Evolutionary conservation across 2,888 invertebrate genomes (phyloP), one percentile per base, ranked within the genome.

Genomic region (Conomelus anceps): DNA sequence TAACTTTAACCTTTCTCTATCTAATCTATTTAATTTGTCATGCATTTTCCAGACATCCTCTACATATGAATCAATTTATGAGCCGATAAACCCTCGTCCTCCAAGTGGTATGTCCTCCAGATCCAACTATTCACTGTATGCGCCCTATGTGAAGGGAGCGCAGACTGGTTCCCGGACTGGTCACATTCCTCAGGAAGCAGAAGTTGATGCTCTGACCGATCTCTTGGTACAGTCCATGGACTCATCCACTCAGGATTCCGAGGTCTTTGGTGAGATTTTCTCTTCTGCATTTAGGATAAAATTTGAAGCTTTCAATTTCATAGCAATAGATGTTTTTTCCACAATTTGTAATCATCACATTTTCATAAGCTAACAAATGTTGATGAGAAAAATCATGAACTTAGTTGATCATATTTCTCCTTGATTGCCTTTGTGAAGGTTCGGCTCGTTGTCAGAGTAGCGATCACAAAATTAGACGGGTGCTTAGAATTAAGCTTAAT

Each of bases 171-270:
- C 89, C 88, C 90, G 89, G 34, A 89, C 91, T 13, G 93, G 93
- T 0, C 91, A 90, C 22, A 90, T 90, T 88, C 91, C 91, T 84
- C 91, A 91, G 86, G 97, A 97, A 93, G 96, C 96, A 91, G 97
- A 98, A 94, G 98, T 98, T 20, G 98, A 98, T 93, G 97, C 96
- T 88, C 94, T 99, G 87, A 98, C 98, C 23, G 96, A 98, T 94
- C 95, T 98, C 89, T 94, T 98, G 89, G 97, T 98, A 6, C 97
- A 98, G 93, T 97, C 98, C 87, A 97, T 99, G 95, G 95, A 97
- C 91, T 95, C 96, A 90, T 95, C 95, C 90, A 94, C 95, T 91
- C 95, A 96, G 92, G 96, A 96, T 92, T 93, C 94, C 1, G 97
- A 97, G 92, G 95, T 96, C 90, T 97, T 96, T 94, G 94, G 94